phyloP scores from a whole-genome alignment of 2,113 vertebrate species.

The Cyanistes caeruleus region DNA sequence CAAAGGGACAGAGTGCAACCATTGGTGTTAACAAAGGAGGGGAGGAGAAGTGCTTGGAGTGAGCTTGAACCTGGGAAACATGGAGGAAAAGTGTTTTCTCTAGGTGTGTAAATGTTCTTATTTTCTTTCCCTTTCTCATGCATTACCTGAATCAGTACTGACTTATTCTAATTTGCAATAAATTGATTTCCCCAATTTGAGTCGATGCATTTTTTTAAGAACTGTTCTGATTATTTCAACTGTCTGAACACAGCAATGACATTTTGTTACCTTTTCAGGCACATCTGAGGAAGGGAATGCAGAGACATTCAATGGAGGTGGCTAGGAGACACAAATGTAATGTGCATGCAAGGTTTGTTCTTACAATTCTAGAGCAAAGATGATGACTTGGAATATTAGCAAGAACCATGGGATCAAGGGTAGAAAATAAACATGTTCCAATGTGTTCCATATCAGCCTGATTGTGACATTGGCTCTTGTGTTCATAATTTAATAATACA shows the following conservation, averaged over 20 bases:
- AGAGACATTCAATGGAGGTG: neutral
- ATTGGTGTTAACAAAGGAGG: neutral
- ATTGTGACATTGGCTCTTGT: neutral
- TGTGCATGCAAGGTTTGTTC: neutral
- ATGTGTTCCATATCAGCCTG: neutral
- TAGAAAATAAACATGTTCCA: slow-evolving; percentile 24
- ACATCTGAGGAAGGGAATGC: neutral
- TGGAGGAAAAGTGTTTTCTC: neutral
- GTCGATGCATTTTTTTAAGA: neutral
- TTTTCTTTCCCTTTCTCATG: neutral
- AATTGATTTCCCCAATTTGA: neutral
- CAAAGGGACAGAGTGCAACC: neutral
- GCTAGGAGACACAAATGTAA: neutral
- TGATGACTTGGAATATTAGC: neutral
- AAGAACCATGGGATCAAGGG: neutral
- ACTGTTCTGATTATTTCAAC: neutral
- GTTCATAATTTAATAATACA: neutral
- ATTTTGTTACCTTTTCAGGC: slow-evolving; percentile 37
- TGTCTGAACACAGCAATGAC: neutral
- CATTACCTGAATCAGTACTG: neutral
- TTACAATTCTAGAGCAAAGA: neutral
- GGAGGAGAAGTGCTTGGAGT: neutral
- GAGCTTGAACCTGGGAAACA: neutral
- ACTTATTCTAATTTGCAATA: neutral
- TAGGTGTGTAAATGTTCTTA: neutral